Base-by-base conservation (phyloP, 2,888 invertebrate species). In the Conomelus anceps region DNA sequence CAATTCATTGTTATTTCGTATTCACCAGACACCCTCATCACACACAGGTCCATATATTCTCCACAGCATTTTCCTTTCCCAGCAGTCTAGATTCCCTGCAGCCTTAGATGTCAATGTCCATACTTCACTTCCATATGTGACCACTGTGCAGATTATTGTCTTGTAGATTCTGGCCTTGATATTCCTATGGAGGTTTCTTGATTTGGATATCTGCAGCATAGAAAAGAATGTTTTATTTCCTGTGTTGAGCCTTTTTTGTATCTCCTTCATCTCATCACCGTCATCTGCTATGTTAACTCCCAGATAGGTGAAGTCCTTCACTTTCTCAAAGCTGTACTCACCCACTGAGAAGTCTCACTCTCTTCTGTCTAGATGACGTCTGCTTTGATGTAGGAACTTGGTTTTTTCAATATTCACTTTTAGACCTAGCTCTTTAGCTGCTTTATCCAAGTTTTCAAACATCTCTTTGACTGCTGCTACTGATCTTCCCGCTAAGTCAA, bases 261-360 rank as follows among this genome's bases (percentile, higher is more conserved):
- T 41, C 41, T 41, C 17, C 17, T 41, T 17, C 17, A 41, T 41
- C 17, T 41, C 41, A 17, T 41, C 41, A 41, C 41, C 17, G 7
- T 41, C 41, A 41, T 9, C 41, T 41, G 41, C n/a, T n/a, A n/a
- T n/a, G n/a, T n/a, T 88, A 85, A 85, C 88, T n/a, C 88, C 88
- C n/a, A 88, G 29, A 22, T 88, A 84, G 84, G 84, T 89, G 7
- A 86, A 89, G 87, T 41, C 87, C 9, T 89, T 34, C 41, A 89
- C 87, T 63, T 89, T 41, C 26, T 89, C 22, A 88, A 87, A 86
- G 1, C n/a, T 26, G 84, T 88, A 41, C 22, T 88, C 89, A 89
- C 85, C 84, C 20, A 89, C 85, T 88, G 34, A 86, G 85, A 34
- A 41, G 9, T 23, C 41, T 86, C 23, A 23, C 41, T 85, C 63